phyloP scores from a whole-genome alignment of 1,140 invertebrate species.

The Drosophila simulans region DNA sequence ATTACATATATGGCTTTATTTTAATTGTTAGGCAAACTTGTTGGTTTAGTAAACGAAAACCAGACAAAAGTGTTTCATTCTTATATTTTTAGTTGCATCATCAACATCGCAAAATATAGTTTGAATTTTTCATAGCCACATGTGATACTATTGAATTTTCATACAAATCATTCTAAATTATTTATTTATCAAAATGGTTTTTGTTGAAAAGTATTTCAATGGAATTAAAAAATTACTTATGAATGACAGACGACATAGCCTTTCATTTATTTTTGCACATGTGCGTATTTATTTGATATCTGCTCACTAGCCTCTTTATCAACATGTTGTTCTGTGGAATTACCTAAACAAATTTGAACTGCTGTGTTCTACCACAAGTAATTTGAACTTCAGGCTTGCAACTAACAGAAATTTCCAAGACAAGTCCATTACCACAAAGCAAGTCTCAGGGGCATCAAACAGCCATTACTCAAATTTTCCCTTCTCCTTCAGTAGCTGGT shows the following conservation, averaged over 20 bases:
- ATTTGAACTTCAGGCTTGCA: conserved; percentile 24
- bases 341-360: neutral
- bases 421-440: conserved; percentile 29
- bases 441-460: conserved; percentile 32
- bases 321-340: neutral
- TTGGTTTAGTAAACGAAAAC: too few relatives aligned
- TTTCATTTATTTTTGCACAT: neutral
- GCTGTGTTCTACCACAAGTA: conserved; percentile 22
- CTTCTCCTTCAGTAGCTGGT: conserved; percentile 7
- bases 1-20: neutral
- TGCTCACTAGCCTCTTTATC: neutral
- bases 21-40: conserved; percentile 1
- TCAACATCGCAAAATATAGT: too few relatives aligned
- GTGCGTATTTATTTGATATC: neutral
- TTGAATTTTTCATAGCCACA: too few relatives aligned
- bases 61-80: too few relatives aligned
- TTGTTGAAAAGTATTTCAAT: too few relatives aligned
- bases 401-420: conserved; percentile 4
- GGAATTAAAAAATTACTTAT: too few relatives aligned
- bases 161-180: too few relatives aligned
- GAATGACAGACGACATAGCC: too few relatives aligned
- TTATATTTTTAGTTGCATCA: too few relatives aligned
- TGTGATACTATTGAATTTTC: too few relatives aligned
- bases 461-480: conserved; percentile 42
- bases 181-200: too few relatives aligned